Base-by-base conservation (phyloP, 2,113 vertebrate species). In the Sander vitreus region DNA sequence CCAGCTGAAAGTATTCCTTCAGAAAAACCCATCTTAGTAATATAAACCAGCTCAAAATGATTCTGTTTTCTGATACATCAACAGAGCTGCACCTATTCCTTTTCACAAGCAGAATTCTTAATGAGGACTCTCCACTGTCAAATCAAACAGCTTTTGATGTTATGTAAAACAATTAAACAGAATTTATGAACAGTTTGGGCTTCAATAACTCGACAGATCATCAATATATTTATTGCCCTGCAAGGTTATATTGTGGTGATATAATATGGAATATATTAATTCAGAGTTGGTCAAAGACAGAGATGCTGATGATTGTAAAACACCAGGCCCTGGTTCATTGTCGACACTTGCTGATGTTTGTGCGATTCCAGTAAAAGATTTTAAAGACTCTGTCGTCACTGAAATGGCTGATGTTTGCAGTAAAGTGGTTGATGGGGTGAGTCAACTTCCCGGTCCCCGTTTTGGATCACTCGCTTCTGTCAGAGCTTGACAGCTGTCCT, bases 401-500 rank as follows among this genome's bases (percentile, higher is more conserved):
- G 73, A 80, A 88, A 84, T 51, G 64, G 84, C 84, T 77, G 85
- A 79, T 19, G 83, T 78, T 53, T 21, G 72, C 88, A 79, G 83
- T 85, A 78, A 83, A 92, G 88, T 62, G 81, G 58, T 85, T 60
- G 83, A 81, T 51, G 78, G 80, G 48, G 78, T 63, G 76, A 75
- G 74, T 89, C 83, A 60, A 83, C 66, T 79, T 90, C 78, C 68
- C 21, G 58, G 43, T 83, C 50, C 51, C 58, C 12, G 76, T 84
- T 83, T 86, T 79, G 88, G 85, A 92, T 89, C 86, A 75, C 75
- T 82, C 43, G 57, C 80, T 67, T 69, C 67, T 54, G 71, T 84
- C 83, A 84, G 79, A 57, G 73, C 21, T 80, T 84, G 92, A 87
- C 92, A 89, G 88, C 83, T 33, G 6, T 69, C 84, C 77, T 89